Conservation (phyloP, 2,113 vertebrate genomes). For the Charadrius vociferus region DNA sequence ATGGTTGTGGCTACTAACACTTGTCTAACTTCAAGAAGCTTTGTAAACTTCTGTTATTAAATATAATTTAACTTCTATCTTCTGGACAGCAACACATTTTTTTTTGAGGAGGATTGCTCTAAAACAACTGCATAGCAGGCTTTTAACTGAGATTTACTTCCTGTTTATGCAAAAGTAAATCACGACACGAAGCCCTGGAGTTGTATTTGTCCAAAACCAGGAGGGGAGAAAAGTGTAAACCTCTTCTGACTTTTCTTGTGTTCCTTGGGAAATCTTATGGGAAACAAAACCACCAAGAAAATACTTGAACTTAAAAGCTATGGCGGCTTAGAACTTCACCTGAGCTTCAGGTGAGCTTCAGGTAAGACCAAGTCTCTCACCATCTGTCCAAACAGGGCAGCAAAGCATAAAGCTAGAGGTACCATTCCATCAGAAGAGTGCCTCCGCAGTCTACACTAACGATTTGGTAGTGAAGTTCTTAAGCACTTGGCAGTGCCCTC, state of each 20-base stretch:
- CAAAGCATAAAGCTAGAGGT: neutral
- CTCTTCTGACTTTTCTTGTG: neutral
- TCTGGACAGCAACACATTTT: neutral
- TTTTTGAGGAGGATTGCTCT: neutral
- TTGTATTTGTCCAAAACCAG: neutral
- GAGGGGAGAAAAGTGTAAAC: neutral
- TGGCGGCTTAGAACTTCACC: neutral
- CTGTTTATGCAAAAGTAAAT: neutral
- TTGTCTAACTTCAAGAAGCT: neutral
- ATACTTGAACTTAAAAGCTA: neutral
- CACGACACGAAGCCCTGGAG: neutral
- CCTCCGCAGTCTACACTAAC: neutral
- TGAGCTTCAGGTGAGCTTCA: neutral
- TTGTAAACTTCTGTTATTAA: neutral
- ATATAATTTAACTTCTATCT: neutral
- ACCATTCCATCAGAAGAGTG: neutral
- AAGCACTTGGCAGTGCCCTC: neutral
- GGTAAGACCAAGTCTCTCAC: neutral
- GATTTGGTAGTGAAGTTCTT: neutral
- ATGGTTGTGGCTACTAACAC: neutral
- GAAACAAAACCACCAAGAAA: neutral
- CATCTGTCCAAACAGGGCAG: neutral
- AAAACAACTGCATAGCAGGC: neutral
- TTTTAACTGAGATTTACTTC: neutral
- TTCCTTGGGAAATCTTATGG: neutral